phyloP scores from a whole-genome alignment of 2,888 invertebrate genomes.

The Drosophila borealis region DNA sequence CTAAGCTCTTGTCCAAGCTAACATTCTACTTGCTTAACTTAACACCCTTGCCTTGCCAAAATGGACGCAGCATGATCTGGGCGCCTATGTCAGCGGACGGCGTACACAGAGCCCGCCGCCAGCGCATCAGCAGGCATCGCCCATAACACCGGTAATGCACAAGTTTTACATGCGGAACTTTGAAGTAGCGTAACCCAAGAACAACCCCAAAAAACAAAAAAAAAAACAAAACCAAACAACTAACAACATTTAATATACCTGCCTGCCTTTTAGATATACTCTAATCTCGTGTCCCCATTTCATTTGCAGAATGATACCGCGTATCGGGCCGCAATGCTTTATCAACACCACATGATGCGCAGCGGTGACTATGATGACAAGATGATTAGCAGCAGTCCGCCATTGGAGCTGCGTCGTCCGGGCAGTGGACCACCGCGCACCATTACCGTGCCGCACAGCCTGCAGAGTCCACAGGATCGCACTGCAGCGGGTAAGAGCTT shows the following conservation, averaged over 20 bases:
- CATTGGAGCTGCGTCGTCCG: conserved; percentile 89
- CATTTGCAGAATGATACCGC: conserved; percentile 86
- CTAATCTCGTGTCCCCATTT: conserved; percentile 6
- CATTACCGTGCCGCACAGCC: conserved; percentile 88
- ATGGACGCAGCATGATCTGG: conserved; percentile 87
- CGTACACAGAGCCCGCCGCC: conserved; percentile 91
- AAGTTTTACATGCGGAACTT: conserved; percentile 74
- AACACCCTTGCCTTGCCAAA: conserved; percentile 1
- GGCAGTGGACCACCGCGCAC: conserved; percentile 87
- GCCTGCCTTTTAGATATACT: neutral
- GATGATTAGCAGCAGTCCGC: conserved; percentile 89
- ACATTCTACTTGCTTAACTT: conserved; percentile 37
- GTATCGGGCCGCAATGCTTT: conserved; percentile 83
- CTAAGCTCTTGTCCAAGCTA: conserved; percentile 13
- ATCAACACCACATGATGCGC: conserved; percentile 85
- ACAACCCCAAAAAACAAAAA: neutral
- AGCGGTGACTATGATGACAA: conserved; percentile 83
- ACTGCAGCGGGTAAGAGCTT: conserved; percentile 86
- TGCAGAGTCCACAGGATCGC: conserved; percentile 90
- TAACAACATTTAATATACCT: neutral
- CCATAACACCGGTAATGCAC: conserved; percentile 88
- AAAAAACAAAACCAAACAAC: neutral
- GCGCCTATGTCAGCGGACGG: conserved; percentile 84
- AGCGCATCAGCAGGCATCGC: conserved; percentile 92
- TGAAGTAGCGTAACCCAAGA: conserved; percentile 75